phyloP scores from a whole-genome alignment of 2,113 vertebrate genomes.

The Eclectus roratus region DNA sequence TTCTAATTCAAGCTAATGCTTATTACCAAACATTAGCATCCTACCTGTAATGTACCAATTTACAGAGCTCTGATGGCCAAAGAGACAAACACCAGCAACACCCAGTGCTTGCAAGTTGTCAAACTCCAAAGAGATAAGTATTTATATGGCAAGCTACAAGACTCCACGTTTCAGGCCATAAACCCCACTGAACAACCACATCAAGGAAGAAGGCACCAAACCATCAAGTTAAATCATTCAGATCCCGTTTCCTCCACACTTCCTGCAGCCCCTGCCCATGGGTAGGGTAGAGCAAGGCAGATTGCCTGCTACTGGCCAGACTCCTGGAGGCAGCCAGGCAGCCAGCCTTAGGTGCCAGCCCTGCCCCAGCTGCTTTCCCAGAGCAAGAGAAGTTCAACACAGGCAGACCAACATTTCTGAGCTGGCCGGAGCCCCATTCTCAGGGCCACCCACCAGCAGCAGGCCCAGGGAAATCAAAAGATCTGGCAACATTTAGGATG shows the following conservation, averaged over 20 bases:
- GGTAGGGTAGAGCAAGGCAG: background rate
- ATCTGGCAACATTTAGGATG: background rate
- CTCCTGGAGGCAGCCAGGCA: background rate
- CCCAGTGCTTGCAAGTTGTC: background rate
- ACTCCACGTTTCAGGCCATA: background rate
- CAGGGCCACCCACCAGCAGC: background rate
- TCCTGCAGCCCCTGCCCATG: background rate
- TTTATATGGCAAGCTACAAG: background rate
- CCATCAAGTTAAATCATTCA: rapidly evolving
- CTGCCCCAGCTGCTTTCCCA: background rate
- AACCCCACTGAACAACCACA: background rate
- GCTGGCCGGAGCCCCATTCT: background rate
- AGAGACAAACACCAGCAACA: background rate
- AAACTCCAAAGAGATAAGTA: background rate
- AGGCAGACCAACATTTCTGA: background rate
- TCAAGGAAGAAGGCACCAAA: background rate
- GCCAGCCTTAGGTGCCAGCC: background rate
- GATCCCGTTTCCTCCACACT: background rate
- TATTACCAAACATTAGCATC: background rate
- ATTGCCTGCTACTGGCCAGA: too few species aligned
- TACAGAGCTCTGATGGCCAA: background rate
- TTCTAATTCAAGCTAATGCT: background rate
- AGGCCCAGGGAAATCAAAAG: background rate
- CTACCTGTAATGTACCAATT: background rate
- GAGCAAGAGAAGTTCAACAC: background rate